Conservation (phyloP, 2,113 vertebrate species). For the Heliornis fulica region DNA sequence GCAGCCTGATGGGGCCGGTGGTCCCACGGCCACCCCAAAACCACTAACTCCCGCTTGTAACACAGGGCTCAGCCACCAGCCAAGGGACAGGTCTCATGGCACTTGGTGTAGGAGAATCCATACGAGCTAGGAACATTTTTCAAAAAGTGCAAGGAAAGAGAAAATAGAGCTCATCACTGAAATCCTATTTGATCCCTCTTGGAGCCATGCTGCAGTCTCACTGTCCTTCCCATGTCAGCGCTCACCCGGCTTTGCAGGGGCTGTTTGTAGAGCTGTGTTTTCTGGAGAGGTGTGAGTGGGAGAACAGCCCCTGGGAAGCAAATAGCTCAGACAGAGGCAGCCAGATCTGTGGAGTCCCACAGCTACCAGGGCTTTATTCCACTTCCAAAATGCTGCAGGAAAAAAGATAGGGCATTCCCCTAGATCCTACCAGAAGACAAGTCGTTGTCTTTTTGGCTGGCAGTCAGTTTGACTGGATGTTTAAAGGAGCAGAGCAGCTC, state of each 20-base stretch:
- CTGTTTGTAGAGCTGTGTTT: background rate
- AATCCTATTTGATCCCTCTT: background rate
- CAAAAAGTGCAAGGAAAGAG: background rate
- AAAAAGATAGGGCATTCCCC: conserved; percentile 17
- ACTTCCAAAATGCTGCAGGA: background rate
- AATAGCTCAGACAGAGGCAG: background rate
- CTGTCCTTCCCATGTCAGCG: rapidly evolving
- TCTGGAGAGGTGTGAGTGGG: background rate
- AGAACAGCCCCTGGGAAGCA: background rate
- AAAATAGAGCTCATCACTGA: background rate
- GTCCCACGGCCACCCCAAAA: background rate
- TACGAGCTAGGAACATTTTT: background rate
- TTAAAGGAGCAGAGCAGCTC: conserved; percentile 4
- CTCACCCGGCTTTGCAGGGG: background rate
- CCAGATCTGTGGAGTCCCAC: background rate
- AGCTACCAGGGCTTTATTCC: background rate
- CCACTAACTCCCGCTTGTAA: rapidly evolving
- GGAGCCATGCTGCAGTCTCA: rapidly evolving
- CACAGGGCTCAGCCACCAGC: background rate
- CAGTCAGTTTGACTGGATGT: background rate
- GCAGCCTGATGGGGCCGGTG: background rate
- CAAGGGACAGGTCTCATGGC: background rate
- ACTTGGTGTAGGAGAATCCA: rapidly evolving
- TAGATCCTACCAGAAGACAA: background rate
- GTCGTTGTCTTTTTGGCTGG: background rate